Evolutionary conservation across 1,140 invertebrate species (phyloP).

Genomic region (Drosophila littoralis): DNA sequence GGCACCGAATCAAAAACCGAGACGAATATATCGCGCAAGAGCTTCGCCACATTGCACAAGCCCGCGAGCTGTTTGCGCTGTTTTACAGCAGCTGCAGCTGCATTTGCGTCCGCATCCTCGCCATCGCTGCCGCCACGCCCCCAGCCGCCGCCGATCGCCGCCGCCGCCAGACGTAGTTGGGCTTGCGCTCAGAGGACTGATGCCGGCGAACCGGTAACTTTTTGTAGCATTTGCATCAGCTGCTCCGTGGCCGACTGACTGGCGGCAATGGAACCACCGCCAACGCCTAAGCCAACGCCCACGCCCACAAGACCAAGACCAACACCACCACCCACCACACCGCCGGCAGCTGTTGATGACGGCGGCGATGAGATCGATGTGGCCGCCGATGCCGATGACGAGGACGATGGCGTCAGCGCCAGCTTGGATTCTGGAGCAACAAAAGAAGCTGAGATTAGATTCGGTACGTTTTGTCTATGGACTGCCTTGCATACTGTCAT

Average conservation of each 20-base stretch:
- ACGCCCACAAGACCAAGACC: constrained; percentile 42
- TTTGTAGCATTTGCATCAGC: constrained; percentile 82
- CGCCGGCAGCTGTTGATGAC: constrained; percentile 47
- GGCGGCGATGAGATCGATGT: constrained; percentile 81
- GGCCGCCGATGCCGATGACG: constrained; percentile 73
- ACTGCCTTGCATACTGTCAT: constrained; percentile 90
- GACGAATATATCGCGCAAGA: constrained; percentile 61
- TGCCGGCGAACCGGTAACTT: constrained; percentile 76
- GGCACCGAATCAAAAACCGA: constrained; percentile 75
- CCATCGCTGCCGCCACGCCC: constrained; percentile 9
- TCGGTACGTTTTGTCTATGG: constrained; percentile 86
- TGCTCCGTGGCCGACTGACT: constrained; percentile 82
- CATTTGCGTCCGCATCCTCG: constrained; percentile 11
- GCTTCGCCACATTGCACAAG: constrained; percentile 53
- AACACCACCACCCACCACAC: constrained; percentile 18
- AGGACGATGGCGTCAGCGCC: constrained; percentile 80
- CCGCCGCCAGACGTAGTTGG: constrained; percentile 25
- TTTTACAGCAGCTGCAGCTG: constrained; percentile 35
- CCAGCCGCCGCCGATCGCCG: background rate
- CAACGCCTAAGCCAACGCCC: constrained; percentile 45
- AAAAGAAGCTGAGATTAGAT: constrained; percentile 84
- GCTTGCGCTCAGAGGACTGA: constrained; percentile 63
- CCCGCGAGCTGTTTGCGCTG: constrained; percentile 51
- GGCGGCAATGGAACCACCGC: constrained; percentile 21
- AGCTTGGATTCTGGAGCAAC: constrained; percentile 84